phyloP scores from a whole-genome alignment of 2,797 vertebrate genomes.

The Siniperca undulata region DNA sequence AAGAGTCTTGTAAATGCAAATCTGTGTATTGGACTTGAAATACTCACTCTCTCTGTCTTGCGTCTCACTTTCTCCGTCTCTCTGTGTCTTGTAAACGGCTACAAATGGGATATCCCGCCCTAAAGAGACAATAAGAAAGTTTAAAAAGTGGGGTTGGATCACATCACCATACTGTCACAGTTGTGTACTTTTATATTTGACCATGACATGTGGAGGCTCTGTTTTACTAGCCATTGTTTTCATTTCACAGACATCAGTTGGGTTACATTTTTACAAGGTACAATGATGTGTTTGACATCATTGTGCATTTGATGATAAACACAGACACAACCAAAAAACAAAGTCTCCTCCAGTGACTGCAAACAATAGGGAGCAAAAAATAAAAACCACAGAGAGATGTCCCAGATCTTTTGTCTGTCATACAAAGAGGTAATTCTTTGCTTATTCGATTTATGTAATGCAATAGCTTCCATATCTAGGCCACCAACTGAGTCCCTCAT shows the following conservation, averaged over 20 bases:
- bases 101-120: constrained; percentile 84
- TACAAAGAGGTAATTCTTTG: constrained; percentile 33
- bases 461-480: constrained; percentile 45
- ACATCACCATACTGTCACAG: background rate
- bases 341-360: background rate
- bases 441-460: constrained; percentile 57
- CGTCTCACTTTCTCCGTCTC: constrained; percentile 77
- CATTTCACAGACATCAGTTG: background rate
- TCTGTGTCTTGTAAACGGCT: constrained; percentile 80
- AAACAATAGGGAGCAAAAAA: too few relatives aligned
- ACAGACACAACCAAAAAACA: too few relatives aligned
- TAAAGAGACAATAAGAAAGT: constrained; percentile 34
- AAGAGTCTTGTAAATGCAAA: constrained; percentile 21
- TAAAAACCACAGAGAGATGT: background rate
- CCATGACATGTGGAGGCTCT: background rate
- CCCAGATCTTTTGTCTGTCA: constrained; percentile 12
- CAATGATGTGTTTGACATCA: too few relatives aligned
- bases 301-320: too few relatives aligned
- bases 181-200: background rate
- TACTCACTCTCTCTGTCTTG: constrained; percentile 84
- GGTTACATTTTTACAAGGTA: too few relatives aligned
- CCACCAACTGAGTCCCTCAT: constrained; percentile 23
- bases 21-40: background rate
- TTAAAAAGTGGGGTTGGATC: background rate
- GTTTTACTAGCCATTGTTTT: background rate